Evolutionary conservation across 1,140 invertebrate genomes (phyloP), one percentile per base, ranked within the genome.

Genomic region (Popillia japonica): DNA sequence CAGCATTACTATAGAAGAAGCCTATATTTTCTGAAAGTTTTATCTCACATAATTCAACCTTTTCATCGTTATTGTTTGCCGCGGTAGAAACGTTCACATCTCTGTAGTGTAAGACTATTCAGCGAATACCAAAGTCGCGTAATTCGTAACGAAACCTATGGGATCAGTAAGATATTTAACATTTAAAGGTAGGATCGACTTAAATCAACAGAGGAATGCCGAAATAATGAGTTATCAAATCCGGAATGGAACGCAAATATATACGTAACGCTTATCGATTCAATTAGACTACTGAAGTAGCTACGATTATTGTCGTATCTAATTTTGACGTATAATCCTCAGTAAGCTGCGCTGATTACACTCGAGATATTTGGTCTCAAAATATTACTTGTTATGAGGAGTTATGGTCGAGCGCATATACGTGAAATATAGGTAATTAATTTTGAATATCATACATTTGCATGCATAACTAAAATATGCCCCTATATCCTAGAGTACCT

Each of bases 211-310:
- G 11, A 14, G 48, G 48, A 55, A 55, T 55, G 48, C 48, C 11
- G 48, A 55, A 17, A 55, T 55, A 55, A 55, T 55, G 48, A 55
- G 48, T 55, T 55, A 55, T 55, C 48, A 55, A 55, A 55, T 17
- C 48, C 17, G 48, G 17, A 55, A 55, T 55, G 17, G 14, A 55
- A 55, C 11, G 48, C 48, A 55, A 55, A 55, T 55, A 55, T 55
- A 55, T 55, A 55, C 48, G 48, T 55, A 55, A 55, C 48, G 48
- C 48, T 55, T 55, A 55, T 55, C 48, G 48, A 55, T 55, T 55
- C 48, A 55, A 55, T 55, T 55, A 55, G 17, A 14, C 48, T n/a
- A 17, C 48, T 17, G 17, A n/a, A 14, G 48, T 55, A 17, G 14
- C 48, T 55, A 3, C 48, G 48, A 55, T 17, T 55, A 55, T 55